Percentiles rank a stretch among this genome's conserved stretches.
Evolutionary conservation across 1,140 invertebrate species (phyloP).

Genomic region (Heliothis subflexa): DNA sequence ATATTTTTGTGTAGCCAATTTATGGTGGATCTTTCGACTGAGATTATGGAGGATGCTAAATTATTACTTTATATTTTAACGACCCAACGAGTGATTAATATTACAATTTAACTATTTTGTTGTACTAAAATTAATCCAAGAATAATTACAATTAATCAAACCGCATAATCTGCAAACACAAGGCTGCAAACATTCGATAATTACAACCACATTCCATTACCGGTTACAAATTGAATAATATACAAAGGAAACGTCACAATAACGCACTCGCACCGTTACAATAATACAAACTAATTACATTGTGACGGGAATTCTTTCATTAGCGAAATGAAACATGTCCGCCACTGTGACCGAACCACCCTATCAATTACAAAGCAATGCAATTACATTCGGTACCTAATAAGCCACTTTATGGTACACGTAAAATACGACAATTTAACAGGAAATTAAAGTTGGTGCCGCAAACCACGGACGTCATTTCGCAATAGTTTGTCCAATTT

Average conservation of each 20-base stretch:
- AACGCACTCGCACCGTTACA: constrained; percentile 34
- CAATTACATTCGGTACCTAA: constrained; percentile 58
- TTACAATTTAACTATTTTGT: too few species aligned
- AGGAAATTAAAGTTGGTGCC: constrained; percentile 76
- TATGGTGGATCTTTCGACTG: too few species aligned
- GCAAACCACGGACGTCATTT: constrained; percentile 81
- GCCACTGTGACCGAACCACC: constrained; percentile 35
- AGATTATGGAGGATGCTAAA: too few species aligned
- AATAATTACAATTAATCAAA: background rate
- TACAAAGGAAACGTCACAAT: constrained; percentile 23
- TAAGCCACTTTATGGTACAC: constrained; percentile 52
- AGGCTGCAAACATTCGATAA: constrained; percentile 16
- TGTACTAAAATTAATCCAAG: background rate
- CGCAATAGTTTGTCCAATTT: constrained; percentile 85
- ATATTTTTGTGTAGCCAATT: constrained; percentile 3
- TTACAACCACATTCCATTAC: constrained; percentile 26
- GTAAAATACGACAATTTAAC: constrained; percentile 69
- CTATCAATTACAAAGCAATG: constrained; percentile 60
- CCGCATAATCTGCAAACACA: constrained; percentile 5
- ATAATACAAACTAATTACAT: constrained; percentile 47
- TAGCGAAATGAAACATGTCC: constrained; percentile 47
- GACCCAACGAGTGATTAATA: too few species aligned
- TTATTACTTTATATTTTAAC: too few species aligned
- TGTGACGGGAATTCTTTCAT: constrained; percentile 47
- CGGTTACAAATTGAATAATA: constrained; percentile 30